These are phyloP conservation scores for Drosophila falleni DNA, from an alignment of 2,888 invertebrate species.

Conservation along the genomic window DNA sequence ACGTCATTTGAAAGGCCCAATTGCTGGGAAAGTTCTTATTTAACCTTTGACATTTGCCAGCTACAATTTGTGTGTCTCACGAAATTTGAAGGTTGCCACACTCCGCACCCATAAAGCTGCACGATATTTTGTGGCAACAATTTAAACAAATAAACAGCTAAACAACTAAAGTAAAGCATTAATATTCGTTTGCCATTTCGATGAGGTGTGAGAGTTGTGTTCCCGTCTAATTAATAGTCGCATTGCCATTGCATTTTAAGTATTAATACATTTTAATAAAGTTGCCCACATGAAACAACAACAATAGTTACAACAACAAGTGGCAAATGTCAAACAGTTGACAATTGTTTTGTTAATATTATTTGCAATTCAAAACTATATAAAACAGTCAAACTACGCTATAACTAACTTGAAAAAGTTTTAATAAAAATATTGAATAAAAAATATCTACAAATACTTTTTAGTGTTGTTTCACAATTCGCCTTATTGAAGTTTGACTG, in stretches of 20 bases:
- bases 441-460: neutral
- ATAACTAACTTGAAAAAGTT: neutral
- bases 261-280: slow-evolving; percentile 48
- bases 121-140: slow-evolving; percentile 51
- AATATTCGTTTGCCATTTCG: slow-evolving; percentile 62
- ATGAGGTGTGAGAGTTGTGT: slow-evolving; percentile 57
- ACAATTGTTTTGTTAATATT: slow-evolving; percentile 36
- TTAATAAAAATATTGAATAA: neutral
- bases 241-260: slow-evolving; percentile 56
- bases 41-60: slow-evolving; percentile 69
- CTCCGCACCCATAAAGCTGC: slow-evolving; percentile 56
- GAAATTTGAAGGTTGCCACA: slow-evolving; percentile 69
- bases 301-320: slow-evolving; percentile 9
- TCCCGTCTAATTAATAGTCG: slow-evolving; percentile 62
- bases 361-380: slow-evolving; percentile 27
- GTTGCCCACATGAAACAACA: slow-evolving; percentile 40
- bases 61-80: slow-evolving; percentile 35
- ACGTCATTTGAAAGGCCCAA: slow-evolving; percentile 11
- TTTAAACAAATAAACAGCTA: slow-evolving; percentile 2
- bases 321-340: slow-evolving; percentile 46
- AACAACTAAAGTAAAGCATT: slow-evolving; percentile 14
- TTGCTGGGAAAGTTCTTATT: slow-evolving; percentile 71
- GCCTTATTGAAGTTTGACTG: neutral
- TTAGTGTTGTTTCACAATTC: neutral
- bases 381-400: neutral